phyloP scores from a whole-genome alignment of 2,888 invertebrate species.

The Heliconius charithonia region DNA sequence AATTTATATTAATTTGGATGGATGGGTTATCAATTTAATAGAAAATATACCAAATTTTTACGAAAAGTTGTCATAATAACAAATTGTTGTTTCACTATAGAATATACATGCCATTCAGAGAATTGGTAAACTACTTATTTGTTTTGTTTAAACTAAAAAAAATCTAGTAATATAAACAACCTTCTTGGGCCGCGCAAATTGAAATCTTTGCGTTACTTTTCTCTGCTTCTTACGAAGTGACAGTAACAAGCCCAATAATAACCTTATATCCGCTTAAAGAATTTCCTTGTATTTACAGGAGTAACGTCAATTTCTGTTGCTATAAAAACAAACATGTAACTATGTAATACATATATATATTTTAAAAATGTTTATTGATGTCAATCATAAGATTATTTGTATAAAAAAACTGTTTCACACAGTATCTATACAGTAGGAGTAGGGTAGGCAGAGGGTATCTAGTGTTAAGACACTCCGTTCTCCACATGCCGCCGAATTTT shows the following conservation, averaged over 20 bases:
- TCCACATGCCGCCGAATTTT: no score
- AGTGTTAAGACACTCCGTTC: no score
- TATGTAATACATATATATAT: not conserved
- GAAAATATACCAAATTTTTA: no score
- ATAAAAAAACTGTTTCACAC: no score
- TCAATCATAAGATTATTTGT: not conserved
- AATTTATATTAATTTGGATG: not conserved
- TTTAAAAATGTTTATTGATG: not conserved
- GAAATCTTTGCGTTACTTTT: conserved; percentile 8
- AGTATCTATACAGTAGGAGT: no score
- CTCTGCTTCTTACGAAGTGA: conserved; percentile 12
- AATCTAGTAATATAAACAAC: not conserved
- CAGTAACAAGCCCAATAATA: conserved; percentile 23
- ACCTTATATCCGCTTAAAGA: conserved; percentile 24
- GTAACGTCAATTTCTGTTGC: not conserved
- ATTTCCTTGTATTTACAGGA: conserved; percentile 16
- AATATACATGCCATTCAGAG: not conserved
- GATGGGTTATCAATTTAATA: no score
- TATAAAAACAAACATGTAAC: not conserved
- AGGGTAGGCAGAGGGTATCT: no score
- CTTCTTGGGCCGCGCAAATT: not conserved
- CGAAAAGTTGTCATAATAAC: not conserved
- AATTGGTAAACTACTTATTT: not conserved
- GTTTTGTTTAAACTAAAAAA: not conserved
- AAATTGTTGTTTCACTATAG: not conserved